A percentile compares a stretch with the other conserved stretches of the same genome.
These are phyloP conservation scores for Gambusia affinis DNA, from an alignment of 2,113 vertebrate genomes.

Conservation along the genomic window DNA sequence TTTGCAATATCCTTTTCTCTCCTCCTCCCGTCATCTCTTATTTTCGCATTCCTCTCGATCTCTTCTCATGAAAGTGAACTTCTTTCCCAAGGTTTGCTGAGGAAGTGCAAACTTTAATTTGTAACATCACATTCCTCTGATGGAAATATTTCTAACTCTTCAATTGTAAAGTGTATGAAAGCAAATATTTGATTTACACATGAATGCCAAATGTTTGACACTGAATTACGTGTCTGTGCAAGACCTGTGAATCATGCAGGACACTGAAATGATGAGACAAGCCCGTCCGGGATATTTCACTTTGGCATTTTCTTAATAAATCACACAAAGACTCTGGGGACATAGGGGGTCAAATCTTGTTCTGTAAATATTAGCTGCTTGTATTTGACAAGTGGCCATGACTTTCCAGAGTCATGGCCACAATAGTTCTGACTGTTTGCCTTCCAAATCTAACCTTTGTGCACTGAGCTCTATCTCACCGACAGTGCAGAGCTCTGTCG, in stretches of 20 bases:
- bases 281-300: slow-evolving; percentile 57
- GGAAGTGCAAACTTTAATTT: slow-evolving; percentile 30
- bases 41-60: slow-evolving; percentile 30
- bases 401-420: slow-evolving; percentile 66
- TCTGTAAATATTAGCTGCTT: slow-evolving; percentile 70
- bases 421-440: slow-evolving; percentile 76
- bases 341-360: slow-evolving; percentile 62
- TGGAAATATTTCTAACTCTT: slow-evolving; percentile 40
- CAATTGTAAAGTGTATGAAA: slow-evolving; percentile 39
- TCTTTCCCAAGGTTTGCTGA: slow-evolving; percentile 52
- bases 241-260: slow-evolving; percentile 52
- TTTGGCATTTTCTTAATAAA: slow-evolving; percentile 64
- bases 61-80: slow-evolving; percentile 32
- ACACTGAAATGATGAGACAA: slow-evolving; percentile 66
- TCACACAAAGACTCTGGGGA: slow-evolving; percentile 65
- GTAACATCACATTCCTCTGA: slow-evolving; percentile 35
- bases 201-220: slow-evolving; percentile 24
- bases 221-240: slow-evolving; percentile 50
- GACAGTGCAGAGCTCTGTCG: slow-evolving; percentile 67
- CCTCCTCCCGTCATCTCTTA: slow-evolving; percentile 34
- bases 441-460: slow-evolving; percentile 77
- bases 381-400: slow-evolving; percentile 75
- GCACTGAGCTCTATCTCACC: slow-evolving; percentile 70
- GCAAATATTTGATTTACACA: slow-evolving; percentile 49
- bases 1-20: slow-evolving; percentile 59